A percentile compares a stretch with the other conserved stretches of the same genome.
These are phyloP conservation scores for Melanotaenia nigrans DNA, from an alignment of 2,797 vertebrate genomes.

Conservation along the genomic window DNA sequence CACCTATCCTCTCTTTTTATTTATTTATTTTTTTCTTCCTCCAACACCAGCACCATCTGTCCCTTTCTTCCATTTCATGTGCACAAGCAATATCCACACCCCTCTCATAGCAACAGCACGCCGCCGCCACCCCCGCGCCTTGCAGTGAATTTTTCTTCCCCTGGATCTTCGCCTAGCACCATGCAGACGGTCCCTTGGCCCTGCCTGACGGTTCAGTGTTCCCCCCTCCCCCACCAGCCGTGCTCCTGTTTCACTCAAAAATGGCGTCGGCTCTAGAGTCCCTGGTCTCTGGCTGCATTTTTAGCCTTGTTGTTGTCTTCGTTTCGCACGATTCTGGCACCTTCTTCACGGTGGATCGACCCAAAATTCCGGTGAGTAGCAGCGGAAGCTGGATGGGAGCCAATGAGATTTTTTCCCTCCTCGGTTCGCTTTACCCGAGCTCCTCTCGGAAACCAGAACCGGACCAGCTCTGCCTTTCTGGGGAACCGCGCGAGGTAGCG, in stretches of 20 bases:
- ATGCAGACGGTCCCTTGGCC: slow-evolving; percentile 85
- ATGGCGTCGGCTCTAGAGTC: slow-evolving; percentile 87
- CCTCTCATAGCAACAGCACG: slow-evolving; percentile 83
- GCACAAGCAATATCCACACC: slow-evolving; percentile 81
- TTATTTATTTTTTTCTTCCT: slow-evolving; percentile 49
- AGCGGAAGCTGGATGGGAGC: slow-evolving; percentile 40
- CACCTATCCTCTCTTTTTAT: slow-evolving; percentile 71
- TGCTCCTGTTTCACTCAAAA: slow-evolving; percentile 89
- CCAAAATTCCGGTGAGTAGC: slow-evolving; percentile 82
- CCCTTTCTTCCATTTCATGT: slow-evolving; percentile 86
- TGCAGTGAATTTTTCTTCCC: slow-evolving; percentile 73
- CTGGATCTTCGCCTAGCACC: slow-evolving; percentile 72
- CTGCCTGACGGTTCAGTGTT: slow-evolving; percentile 74
- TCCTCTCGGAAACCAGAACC: slow-evolving; percentile 76
- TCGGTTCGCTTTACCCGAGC: slow-evolving; percentile 52
- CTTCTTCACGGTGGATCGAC: slow-evolving; percentile 75
- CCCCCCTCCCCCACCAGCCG: slow-evolving; percentile 84
- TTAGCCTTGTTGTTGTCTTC: slow-evolving; percentile 87
- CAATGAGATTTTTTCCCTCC: slow-evolving; percentile 29
- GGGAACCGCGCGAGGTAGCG: slow-evolving; percentile 82
- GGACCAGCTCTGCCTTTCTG: slow-evolving; percentile 79
- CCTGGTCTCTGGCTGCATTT: slow-evolving; percentile 85
- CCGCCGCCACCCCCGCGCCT: slow-evolving; percentile 70
- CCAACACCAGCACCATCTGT: slow-evolving; percentile 83
- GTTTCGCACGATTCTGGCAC: slow-evolving; percentile 76